Evolutionary conservation across 35 echinoderm and acorn worm genomes (phyloP), one percentile per base, ranked within the genome.

Genomic region (Heliocidaris erythrogramma): DNA sequence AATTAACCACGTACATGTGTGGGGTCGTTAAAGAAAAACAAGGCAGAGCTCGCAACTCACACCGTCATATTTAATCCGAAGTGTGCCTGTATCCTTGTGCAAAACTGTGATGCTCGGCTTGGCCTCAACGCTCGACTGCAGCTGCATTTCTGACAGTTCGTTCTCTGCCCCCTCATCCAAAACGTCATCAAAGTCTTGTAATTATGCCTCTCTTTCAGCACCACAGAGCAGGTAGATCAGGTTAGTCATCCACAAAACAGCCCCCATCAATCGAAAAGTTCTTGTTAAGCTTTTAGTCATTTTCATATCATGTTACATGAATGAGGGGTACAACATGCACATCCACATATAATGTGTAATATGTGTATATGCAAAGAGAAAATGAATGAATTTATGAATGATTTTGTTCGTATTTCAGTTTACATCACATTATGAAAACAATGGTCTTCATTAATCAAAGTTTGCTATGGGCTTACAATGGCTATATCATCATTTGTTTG

Each of bases 151-250:
- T 56, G 52, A 56, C 52, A 56, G 27, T 78, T 78, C 27, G 35
- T 42, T 42, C 14, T 78, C 65, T 78, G 65, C 65, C 65, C 65
- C 65, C 65, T 78, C 65, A 78, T 27, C 65, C 17, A 78, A 18
- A 78, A 78, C 65, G 65, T 78, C 65, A 78, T 78, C 65, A 78
- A 78, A 78, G 21, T 78, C 65, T 78, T 78, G 65, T 78, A 78
- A 78, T 78, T 78, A 78, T 78, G 65, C 65, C 65, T 27, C 65
- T 78, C 65, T 78, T 78, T 78, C 65, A 78, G 65, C 65, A 78
- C 21, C 21, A 24, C 65, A 78, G 65, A 78, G 65, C 65, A 78
- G 65, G 65, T 78, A 78, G 65, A 78, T 78, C 17, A 24, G 27
- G 65, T 27, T 78, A 27, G 65, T 4, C 65, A 78, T 17, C 52